Conservation (phyloP, 2,888 invertebrate genomes). For the Microctonus hyperodae region DNA sequence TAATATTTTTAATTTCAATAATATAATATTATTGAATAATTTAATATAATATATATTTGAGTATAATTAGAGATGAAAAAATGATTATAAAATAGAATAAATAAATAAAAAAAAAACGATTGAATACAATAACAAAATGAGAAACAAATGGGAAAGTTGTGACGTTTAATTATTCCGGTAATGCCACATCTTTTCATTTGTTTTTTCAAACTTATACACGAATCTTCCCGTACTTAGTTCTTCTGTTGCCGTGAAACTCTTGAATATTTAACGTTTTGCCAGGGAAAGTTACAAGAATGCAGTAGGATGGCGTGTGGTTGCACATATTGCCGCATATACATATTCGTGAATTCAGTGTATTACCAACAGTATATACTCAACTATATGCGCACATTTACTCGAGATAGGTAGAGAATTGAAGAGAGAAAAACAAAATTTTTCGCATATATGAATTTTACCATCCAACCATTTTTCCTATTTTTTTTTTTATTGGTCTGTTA, state of each 20-base stretch:
- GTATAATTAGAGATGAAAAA: no score
- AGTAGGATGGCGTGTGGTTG: constrained; percentile 27
- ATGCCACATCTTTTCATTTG: background rate
- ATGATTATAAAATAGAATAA: no score
- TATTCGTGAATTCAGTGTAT: constrained; percentile 30
- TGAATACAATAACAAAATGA: no score
- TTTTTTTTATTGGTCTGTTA: constrained; percentile 4
- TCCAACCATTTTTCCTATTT: background rate
- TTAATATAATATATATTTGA: no score
- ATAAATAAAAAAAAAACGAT: no score
- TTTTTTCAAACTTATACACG: background rate
- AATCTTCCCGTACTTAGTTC: constrained; percentile 8
- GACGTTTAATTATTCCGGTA: no score
- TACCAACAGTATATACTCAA: constrained; percentile 10
- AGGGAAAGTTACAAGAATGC: constrained; percentile 24
- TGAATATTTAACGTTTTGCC: constrained; percentile 35
- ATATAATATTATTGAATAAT: no score
- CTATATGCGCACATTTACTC: background rate
- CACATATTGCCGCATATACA: constrained; percentile 31
- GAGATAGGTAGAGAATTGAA: background rate
- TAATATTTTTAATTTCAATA: no score
- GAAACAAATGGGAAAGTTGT: no score
- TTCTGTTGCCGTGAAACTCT: constrained; percentile 12
- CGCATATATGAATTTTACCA: constrained; percentile 33
- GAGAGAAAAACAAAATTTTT: background rate